These are phyloP conservation scores for Drosophila fungiperda DNA, from an alignment of 2,888 invertebrate genomes.

Conservation along the genomic window DNA sequence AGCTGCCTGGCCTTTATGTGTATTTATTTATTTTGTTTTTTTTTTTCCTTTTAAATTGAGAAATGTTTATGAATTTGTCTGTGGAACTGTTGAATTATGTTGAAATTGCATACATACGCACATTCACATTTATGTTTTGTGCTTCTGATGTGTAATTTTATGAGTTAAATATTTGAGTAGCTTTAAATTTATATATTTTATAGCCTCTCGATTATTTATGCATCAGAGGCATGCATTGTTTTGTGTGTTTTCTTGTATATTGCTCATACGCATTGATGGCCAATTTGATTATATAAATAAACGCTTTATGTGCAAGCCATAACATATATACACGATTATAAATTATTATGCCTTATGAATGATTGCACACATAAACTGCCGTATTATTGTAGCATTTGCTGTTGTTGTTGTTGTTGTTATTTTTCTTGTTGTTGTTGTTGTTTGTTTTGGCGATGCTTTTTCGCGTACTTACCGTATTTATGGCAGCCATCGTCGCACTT, in stretches of 20 bases:
- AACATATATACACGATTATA: conserved; percentile 16
- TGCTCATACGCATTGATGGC: conserved; percentile 48
- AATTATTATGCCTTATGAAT: conserved; percentile 54
- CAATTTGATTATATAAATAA: conserved; percentile 53
- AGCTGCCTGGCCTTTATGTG: conserved; percentile 19
- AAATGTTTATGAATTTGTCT: conserved; percentile 40
- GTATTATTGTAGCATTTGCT: conserved; percentile 38
- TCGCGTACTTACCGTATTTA: conserved; percentile 84
- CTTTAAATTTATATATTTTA: conserved; percentile 45
- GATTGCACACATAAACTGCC: conserved; percentile 48
- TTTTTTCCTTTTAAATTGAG: not conserved
- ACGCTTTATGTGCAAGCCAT: conserved; percentile 14
- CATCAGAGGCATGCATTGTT: conserved; percentile 11
- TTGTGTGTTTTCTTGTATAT: conserved; percentile 20
- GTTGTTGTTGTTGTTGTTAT: not conserved
- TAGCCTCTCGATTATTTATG: conserved; percentile 37
- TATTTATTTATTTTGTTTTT: not conserved
- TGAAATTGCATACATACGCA: not conserved
- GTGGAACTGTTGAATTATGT: conserved; percentile 36
- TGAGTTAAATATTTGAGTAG: conserved; percentile 35
- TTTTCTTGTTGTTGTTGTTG: conserved; percentile 31
- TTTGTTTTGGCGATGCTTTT: conserved; percentile 34
- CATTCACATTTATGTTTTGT: conserved; percentile 4
- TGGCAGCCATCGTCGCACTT: conserved; percentile 83
- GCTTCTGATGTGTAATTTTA: conserved; percentile 54